These are phyloP conservation scores for Plusia festucae DNA, from an alignment of 2,888 invertebrate genomes.

Conservation along the genomic window DNA sequence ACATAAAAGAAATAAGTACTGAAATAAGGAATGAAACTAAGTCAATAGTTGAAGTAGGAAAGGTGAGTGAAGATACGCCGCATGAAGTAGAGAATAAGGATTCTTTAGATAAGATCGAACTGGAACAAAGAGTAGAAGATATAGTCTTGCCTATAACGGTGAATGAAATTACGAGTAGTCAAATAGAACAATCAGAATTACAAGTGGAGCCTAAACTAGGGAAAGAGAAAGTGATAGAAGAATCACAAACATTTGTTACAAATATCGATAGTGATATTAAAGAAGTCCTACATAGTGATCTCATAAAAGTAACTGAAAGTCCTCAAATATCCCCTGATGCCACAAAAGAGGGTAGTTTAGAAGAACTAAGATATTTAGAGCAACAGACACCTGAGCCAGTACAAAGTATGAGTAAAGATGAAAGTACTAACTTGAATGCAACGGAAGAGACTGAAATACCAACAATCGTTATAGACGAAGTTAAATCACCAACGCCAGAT, in stretches of 20 bases:
- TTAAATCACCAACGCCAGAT: conserved; percentile 55
- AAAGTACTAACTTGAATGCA: conserved; percentile 44
- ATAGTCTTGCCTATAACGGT: conserved; percentile 63
- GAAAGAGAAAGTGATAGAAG: conserved; percentile 22
- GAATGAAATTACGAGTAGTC: conserved; percentile 50
- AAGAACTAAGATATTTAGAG: conserved; percentile 42
- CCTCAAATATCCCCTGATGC: conserved; percentile 31
- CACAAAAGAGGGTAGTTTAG: conserved; percentile 47
- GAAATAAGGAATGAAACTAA: conserved; percentile 81
- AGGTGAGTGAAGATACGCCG: conserved; percentile 59
- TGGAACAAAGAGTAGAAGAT: conserved; percentile 58
- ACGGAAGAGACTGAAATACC: conserved; percentile 55
- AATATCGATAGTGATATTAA: conserved; percentile 45
- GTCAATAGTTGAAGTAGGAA: conserved; percentile 81
- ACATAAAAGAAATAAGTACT: conserved; percentile 76
- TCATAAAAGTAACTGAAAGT: conserved; percentile 53
- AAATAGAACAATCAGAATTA: conserved; percentile 49
- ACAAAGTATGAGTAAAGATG: conserved; percentile 66
- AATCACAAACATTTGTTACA: conserved; percentile 25
- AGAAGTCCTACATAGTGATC: conserved; percentile 58
- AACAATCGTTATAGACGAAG: conserved; percentile 50
- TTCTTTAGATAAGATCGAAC: conserved; percentile 52
- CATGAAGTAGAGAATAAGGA: conserved; percentile 65
- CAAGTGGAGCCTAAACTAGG: conserved; percentile 34
- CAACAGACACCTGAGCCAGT: conserved; percentile 70